A percentile compares a stretch with the other conserved stretches of the same genome.
phyloP scores from a whole-genome alignment of 2,113 vertebrate species.

The Urocynchramus pylzowi region DNA sequence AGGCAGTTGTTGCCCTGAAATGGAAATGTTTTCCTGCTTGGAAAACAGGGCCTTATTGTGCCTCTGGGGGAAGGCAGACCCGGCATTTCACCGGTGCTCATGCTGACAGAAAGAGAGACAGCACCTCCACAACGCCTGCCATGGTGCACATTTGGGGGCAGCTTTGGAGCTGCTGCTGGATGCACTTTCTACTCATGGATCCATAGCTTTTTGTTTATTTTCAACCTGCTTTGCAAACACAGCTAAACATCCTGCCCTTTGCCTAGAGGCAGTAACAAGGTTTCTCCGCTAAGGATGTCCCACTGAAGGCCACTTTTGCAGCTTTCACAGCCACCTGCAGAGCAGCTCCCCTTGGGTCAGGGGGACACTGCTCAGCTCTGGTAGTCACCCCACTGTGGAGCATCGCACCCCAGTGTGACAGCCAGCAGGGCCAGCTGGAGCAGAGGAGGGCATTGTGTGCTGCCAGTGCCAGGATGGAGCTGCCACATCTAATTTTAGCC shows the following conservation, averaged over 20 bases:
- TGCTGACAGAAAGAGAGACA: not conserved
- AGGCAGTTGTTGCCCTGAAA: not conserved
- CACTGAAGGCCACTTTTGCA: not conserved
- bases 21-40: not conserved
- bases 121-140: not conserved
- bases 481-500: not conserved
- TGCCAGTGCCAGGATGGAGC: not conserved
- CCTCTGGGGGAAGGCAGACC: not conserved
- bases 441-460: accelerated
- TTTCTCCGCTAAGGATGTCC: not conserved
- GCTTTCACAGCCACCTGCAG: not conserved
- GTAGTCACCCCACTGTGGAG: not conserved
- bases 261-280: accelerated
- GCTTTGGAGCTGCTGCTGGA: not conserved
- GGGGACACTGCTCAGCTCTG: not conserved
- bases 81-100: accelerated
- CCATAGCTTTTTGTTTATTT: not conserved
- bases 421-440: not conserved
- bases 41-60: not conserved
- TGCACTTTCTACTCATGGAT: not conserved
- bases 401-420: accelerated
- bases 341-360: not conserved
- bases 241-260: not conserved
- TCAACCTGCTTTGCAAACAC: not conserved
- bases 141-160: accelerated